phyloP scores from a whole-genome alignment of 1,140 invertebrate genomes.

The Linepithema humile region DNA sequence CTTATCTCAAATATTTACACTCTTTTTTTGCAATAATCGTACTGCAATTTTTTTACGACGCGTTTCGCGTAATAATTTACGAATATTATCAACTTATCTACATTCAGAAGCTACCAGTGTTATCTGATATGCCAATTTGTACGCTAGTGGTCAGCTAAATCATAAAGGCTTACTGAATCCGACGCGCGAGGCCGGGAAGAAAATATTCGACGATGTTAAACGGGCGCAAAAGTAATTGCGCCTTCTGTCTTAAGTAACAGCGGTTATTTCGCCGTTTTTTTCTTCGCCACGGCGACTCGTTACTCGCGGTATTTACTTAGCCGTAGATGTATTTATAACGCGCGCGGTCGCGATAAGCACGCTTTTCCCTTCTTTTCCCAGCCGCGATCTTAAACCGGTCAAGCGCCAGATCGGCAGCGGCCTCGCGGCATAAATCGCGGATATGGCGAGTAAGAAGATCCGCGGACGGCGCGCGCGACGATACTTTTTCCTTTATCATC shows the following conservation, averaged over 20 bases:
- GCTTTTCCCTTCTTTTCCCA: not conserved
- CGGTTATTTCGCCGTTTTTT: slow-evolving; percentile 21
- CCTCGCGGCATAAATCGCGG: slow-evolving; percentile 73
- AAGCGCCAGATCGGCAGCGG: slow-evolving; percentile 71
- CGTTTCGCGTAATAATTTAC: not conserved
- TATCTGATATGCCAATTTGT: not conserved
- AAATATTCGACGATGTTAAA: slow-evolving; percentile 28
- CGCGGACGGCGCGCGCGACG: slow-evolving; percentile 58
- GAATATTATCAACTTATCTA: not conserved
- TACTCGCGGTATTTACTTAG: slow-evolving; percentile 38
- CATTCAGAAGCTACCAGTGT: not conserved
- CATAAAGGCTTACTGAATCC: not conserved
- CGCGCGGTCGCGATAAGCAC: slow-evolving; percentile 40
- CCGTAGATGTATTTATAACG: slow-evolving; percentile 33
- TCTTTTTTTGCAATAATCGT: too few species aligned
- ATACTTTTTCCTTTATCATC: slow-evolving; percentile 73
- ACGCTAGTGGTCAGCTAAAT: not conserved
- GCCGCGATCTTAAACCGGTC: slow-evolving; percentile 74
- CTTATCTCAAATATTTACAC: too few species aligned
- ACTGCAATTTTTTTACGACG: not conserved
- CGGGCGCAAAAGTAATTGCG: slow-evolving; percentile 35
- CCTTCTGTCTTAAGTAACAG: slow-evolving; percentile 40
- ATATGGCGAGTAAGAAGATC: slow-evolving; percentile 61
- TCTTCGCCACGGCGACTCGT: slow-evolving; percentile 16
- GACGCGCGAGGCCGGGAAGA: not conserved